These are phyloP conservation scores for Stenodera caucasica DNA, from an alignment of 2,888 invertebrate species.

Conservation along the genomic window DNA sequence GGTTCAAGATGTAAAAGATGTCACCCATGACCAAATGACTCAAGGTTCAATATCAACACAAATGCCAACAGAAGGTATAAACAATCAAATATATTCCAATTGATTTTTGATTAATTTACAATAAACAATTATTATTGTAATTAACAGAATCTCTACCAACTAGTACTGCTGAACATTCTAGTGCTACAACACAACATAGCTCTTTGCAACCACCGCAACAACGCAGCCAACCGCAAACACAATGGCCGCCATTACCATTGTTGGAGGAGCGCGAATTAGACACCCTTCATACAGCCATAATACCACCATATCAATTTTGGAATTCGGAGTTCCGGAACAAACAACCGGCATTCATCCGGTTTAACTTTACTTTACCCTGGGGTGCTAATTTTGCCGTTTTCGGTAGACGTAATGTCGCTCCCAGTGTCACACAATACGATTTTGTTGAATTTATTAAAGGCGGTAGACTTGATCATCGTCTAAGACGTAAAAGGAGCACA, in stretches of 20 bases:
- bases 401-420: conserved; percentile 91
- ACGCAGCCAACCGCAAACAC: conserved; percentile 70
- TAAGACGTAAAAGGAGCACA: conserved; percentile 62
- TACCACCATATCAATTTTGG: conserved; percentile 92
- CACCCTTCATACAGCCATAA: conserved; percentile 79
- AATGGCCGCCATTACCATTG: conserved; percentile 68
- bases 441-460: conserved; percentile 93
- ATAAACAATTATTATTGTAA: neutral
- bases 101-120: neutral
- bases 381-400: conserved; percentile 95
- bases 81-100: conserved; percentile 6
- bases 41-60: conserved; percentile 74
- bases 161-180: conserved; percentile 70
- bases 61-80: conserved; percentile 69
- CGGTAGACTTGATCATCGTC: conserved; percentile 76
- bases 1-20: conserved; percentile 86
- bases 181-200: conserved; percentile 59
- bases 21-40: conserved; percentile 83
- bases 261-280: conserved; percentile 84
- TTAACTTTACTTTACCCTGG: conserved; percentile 87
- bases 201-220: conserved; percentile 70
- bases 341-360: conserved; percentile 79
- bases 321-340: conserved; percentile 90
- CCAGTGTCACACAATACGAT: conserved; percentile 96
- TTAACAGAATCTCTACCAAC: conserved; percentile 72